Evolutionary conservation across 2,888 invertebrate species (phyloP), one percentile per base, ranked within the genome.

Genomic region (Volucella inflata): DNA sequence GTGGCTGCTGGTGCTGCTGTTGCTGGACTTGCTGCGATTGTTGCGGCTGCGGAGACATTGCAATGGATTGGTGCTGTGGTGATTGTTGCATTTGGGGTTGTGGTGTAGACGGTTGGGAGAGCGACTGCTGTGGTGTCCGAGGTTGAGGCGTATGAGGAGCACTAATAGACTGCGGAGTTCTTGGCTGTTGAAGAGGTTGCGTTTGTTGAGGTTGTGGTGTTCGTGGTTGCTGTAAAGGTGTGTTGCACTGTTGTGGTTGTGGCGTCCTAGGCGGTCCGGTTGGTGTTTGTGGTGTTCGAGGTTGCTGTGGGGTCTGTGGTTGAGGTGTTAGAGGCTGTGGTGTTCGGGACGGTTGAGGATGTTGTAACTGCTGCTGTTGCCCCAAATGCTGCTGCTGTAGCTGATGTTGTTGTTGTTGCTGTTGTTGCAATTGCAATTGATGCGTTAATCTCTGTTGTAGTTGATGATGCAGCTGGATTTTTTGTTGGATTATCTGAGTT

Each of bases 111-210:
- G 89, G 91, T 64, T 90, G 91, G n/a, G 91, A 90, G 0, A 85
- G 72, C 10, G 85, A 85, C 36, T 85, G 85, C 21, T 81, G 81
- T 21, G 85, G 75, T 8, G 88, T 87, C 17, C 88, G 87, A 0
- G 82, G 87, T 38, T 82, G 83, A 8, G 87, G 87, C 1, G 89
- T 91, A 55, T 90, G 91, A 17, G 91, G 90, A 9, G 90, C 90
- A 50, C 90, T 89, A 38, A 89, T 78, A 0, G 91, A 89, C 48
- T 90, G 90, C 1, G 91, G 90, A 0, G 89, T 90, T 3, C 90
- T 89, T 0, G 91, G 90, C 12, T 90, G 89, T 71, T 88, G 89
- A n/a, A 89, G 87, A 0, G 89, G 87, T 72, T 91, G 91, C 0
- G 77, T 82, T 88, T 46, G 85, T 79, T 48, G 79, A 14, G 89